Conservation (phyloP, 1,140 invertebrate species). For the Phortica variegata region DNA sequence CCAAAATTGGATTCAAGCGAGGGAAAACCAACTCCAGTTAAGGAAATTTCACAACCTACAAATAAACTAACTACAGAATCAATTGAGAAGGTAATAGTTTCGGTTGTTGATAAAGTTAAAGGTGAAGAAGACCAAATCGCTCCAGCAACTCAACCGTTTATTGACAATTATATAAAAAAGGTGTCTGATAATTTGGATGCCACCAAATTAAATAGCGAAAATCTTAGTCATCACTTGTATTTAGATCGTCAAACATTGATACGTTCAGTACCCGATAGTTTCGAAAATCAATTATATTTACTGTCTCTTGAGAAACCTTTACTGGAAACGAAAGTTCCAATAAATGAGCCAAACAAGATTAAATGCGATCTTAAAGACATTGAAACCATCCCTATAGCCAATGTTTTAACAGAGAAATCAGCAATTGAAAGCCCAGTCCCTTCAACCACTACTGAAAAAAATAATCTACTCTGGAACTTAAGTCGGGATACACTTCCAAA, state of each 20-base stretch:
- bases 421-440: neutral
- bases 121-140: neutral
- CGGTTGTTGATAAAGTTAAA: constrained; percentile 1
- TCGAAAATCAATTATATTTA: constrained; percentile 25
- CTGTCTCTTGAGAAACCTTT: constrained; percentile 11
- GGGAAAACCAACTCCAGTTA: constrained; percentile 1
- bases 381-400: neutral
- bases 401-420: constrained; percentile 5
- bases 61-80: constrained; percentile 5
- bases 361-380: no score
- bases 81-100: neutral
- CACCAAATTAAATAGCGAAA: constrained; percentile 36
- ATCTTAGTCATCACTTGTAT: constrained; percentile 33
- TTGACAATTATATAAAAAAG: constrained; percentile 45
- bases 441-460: neutral
- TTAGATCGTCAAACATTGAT: constrained; percentile 29
- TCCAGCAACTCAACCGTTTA: neutral
- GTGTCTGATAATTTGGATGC: constrained; percentile 53
- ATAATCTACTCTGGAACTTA: constrained; percentile 30
- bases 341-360: no score
- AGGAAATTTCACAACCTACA: no score
- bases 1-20: no score
- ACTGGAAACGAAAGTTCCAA: constrained; percentile 2
- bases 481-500: constrained; percentile 37
- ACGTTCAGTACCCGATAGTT: constrained; percentile 22